These are phyloP conservation scores for Parochlus steinenii DNA, from an alignment of 2,888 invertebrate species.

Conservation along the genomic window DNA sequence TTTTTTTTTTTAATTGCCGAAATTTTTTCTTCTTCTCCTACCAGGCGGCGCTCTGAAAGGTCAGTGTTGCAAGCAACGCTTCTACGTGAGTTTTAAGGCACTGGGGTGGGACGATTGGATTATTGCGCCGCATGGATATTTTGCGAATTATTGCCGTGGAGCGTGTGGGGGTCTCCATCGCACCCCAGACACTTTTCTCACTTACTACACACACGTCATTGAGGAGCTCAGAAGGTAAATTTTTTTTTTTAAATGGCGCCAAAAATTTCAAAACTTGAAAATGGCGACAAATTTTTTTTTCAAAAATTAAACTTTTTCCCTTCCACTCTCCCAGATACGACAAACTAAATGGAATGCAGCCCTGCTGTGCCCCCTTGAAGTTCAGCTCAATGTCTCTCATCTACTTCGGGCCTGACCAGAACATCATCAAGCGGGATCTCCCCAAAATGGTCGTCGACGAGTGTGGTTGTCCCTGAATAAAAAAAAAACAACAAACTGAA, in stretches of 20 bases:
- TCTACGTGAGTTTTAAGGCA: conserved; percentile 81
- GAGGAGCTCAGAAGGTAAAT: conserved; percentile 73
- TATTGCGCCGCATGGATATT: conserved; percentile 77
- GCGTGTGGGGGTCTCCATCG: conserved; percentile 63
- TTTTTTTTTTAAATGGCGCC: no score
- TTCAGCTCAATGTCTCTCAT: conserved; percentile 85
- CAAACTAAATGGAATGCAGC: conserved; percentile 60
- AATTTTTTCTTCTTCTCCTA: no score
- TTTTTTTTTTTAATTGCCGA: no score
- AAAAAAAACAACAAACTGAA: no score
- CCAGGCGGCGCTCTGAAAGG: conserved; percentile 41
- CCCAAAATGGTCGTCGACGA: conserved; percentile 94
- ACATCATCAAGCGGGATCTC: conserved; percentile 81
- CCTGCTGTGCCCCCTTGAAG: conserved; percentile 83
- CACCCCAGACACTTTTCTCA: conserved; percentile 67
- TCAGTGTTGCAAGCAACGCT: conserved; percentile 77
- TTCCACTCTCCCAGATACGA: no score
- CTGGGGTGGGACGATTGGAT: conserved; percentile 94
- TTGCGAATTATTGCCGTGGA: conserved; percentile 86
- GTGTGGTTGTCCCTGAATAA: conserved; percentile 87
- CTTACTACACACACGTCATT: conserved; percentile 80
- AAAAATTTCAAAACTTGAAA: no score
- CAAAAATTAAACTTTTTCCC: no score
- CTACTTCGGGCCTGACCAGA: conserved; percentile 71
- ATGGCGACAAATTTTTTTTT: no score